Conservation (phyloP, 2,888 invertebrate genomes). For the Allolobophora icterica region DNA sequence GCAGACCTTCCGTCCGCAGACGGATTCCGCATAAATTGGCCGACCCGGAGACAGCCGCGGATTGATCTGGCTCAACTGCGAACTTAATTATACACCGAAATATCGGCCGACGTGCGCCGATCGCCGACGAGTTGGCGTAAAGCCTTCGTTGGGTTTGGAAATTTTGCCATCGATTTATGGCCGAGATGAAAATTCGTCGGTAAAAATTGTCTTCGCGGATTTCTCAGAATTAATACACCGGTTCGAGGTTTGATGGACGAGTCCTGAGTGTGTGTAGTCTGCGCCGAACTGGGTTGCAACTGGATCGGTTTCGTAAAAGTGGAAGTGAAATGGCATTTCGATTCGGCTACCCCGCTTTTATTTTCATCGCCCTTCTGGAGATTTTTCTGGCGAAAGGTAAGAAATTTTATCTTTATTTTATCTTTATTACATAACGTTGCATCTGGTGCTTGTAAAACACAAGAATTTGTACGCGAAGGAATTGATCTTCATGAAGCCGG, state of each 20-base stretch:
- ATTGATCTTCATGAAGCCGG: no score
- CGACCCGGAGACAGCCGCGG: neutral
- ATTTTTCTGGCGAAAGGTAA: neutral
- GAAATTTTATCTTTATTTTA: no score
- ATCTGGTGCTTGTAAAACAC: no score
- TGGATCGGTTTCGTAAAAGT: neutral
- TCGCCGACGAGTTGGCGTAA: neutral
- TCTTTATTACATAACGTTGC: no score
- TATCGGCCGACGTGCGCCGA: neutral
- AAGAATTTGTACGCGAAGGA: no score
- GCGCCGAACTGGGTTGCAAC: neutral
- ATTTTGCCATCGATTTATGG: neutral
- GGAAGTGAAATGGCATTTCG: neutral
- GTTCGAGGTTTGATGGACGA: neutral
- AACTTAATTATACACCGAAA: neutral
- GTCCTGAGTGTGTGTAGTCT: neutral
- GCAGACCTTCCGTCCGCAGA: neutral
- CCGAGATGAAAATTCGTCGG: neutral
- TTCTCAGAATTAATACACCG: neutral
- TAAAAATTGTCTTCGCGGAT: neutral
- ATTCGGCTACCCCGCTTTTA: neutral
- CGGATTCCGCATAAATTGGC: neutral
- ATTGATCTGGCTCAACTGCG: neutral
- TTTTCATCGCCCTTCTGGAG: neutral
- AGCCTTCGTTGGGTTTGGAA: neutral